Evolutionary conservation across 37 sponge, comb jelly and placozoan genomes (phyloP).

Genomic region (Halisarca cf. caerulea): DNA sequence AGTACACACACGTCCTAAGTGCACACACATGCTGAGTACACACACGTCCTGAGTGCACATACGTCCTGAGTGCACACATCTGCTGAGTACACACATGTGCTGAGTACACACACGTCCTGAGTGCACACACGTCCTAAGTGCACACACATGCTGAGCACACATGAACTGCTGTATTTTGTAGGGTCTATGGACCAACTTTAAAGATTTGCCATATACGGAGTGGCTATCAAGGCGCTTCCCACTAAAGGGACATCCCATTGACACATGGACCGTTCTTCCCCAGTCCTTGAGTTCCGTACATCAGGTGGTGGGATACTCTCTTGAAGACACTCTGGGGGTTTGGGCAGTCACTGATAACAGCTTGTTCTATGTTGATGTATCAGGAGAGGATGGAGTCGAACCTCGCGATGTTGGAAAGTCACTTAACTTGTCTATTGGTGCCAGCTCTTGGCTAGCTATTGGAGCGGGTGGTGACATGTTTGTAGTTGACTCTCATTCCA

Average conservation of each 20-base stretch:
- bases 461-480: slow-evolving; percentile 9
- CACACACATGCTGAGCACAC: too few species aligned
- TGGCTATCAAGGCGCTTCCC: slow-evolving; percentile 79
- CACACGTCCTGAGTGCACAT: too few species aligned
- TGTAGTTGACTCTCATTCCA: slow-evolving; percentile 39
- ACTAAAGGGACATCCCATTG: slow-evolving; percentile 35
- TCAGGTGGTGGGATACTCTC: slow-evolving; percentile 36
- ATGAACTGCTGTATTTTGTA: background rate
- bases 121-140: too few species aligned
- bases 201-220: slow-evolving; percentile 75
- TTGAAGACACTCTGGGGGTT: slow-evolving; percentile 29
- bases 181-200: slow-evolving; percentile 6
- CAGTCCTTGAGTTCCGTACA: slow-evolving; percentile 30
- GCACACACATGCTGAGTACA: too few species aligned
- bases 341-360: slow-evolving; percentile 52
- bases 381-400: slow-evolving; percentile 17
- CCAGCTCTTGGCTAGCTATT: slow-evolving; percentile 29
- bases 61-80: too few species aligned
- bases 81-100: too few species aligned
- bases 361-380: slow-evolving; percentile 51
- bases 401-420: slow-evolving; percentile 34
- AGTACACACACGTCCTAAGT: too few species aligned
- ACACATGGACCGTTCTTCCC: slow-evolving; percentile 73
- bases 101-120: too few species aligned
- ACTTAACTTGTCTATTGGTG: slow-evolving; percentile 15